phyloP scores from a whole-genome alignment of 2,113 vertebrate genomes.

The Fregetta grallaria region DNA sequence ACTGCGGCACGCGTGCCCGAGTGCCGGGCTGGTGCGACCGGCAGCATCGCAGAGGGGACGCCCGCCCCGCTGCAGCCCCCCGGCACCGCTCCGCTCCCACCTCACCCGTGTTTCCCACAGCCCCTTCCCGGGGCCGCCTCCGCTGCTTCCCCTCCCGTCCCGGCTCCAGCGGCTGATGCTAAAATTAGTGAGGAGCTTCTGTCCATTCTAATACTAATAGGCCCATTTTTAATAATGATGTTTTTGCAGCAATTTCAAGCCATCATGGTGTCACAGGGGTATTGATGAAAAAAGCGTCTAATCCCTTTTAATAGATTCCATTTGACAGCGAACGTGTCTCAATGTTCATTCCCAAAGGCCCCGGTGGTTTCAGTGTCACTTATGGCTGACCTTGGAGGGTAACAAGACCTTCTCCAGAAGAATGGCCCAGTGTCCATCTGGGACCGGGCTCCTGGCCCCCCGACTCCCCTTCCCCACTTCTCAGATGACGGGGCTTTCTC shows the following conservation, averaged over 20 bases:
- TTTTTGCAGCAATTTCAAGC: slow-evolving; percentile 71
- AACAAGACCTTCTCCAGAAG: slow-evolving; percentile 33
- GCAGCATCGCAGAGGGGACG: accelerated
- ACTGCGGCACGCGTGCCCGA: accelerated
- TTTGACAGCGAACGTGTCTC: slow-evolving; percentile 69
- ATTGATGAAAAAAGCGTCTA: slow-evolving; percentile 64
- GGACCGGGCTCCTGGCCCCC: not conserved
- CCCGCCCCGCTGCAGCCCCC: accelerated
- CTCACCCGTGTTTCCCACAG: not conserved
- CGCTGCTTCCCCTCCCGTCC: not conserved
- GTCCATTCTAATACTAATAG: slow-evolving; percentile 69
- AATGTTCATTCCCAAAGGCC: slow-evolving; percentile 47
- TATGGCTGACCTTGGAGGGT: slow-evolving; percentile 27
- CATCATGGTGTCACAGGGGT: slow-evolving; percentile 65
- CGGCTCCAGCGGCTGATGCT: not conserved
- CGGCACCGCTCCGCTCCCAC: not conserved
- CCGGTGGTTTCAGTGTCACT: slow-evolving; percentile 4
- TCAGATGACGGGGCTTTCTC: not conserved
- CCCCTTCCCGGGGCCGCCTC: not conserved
- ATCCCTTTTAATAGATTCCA: slow-evolving; percentile 71
- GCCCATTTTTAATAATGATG: slow-evolving; percentile 73
- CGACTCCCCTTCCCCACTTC: not conserved
- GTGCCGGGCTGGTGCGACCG: accelerated
- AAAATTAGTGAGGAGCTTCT: slow-evolving; percentile 63
- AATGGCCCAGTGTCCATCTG: slow-evolving; percentile 56